phyloP scores from a whole-genome alignment of 2,797 vertebrate genomes.

The Sebastes kiyomatsui region DNA sequence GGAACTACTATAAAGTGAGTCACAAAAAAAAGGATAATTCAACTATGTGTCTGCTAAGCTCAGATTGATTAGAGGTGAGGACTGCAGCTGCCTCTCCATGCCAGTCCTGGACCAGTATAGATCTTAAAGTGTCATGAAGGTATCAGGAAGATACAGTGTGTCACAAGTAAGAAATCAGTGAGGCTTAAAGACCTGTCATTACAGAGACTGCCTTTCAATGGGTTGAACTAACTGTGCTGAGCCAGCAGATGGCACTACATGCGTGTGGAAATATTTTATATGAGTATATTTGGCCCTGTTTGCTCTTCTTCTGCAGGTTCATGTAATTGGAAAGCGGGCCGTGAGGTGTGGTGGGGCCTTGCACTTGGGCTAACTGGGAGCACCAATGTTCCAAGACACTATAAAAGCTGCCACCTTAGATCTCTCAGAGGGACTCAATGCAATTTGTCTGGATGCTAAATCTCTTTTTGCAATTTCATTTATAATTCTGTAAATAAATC shows the following conservation, averaged over 20 bases:
- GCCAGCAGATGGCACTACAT: slow-evolving; percentile 60
- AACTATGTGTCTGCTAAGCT: not conserved
- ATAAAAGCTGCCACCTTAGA: not conserved
- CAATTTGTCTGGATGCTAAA: not conserved
- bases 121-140: not conserved
- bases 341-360: too few relatives aligned
- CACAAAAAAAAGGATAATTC: not conserved
- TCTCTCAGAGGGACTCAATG: not conserved
- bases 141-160: not conserved
- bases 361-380: not conserved
- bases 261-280: not conserved
- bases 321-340: not conserved
- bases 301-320: not conserved
- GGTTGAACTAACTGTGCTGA: not conserved
- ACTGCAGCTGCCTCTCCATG: not conserved
- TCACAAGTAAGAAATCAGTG: not conserved
- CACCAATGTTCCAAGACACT: not conserved
- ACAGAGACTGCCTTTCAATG: not conserved
- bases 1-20: not conserved
- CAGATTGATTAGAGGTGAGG: not conserved
- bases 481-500: not conserved
- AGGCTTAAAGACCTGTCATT: not conserved
- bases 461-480: not conserved
- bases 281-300: not conserved
- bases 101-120: not conserved